Base-by-base conservation (phyloP, 2,113 vertebrate genomes). In the Baryphthengus martii region DNA sequence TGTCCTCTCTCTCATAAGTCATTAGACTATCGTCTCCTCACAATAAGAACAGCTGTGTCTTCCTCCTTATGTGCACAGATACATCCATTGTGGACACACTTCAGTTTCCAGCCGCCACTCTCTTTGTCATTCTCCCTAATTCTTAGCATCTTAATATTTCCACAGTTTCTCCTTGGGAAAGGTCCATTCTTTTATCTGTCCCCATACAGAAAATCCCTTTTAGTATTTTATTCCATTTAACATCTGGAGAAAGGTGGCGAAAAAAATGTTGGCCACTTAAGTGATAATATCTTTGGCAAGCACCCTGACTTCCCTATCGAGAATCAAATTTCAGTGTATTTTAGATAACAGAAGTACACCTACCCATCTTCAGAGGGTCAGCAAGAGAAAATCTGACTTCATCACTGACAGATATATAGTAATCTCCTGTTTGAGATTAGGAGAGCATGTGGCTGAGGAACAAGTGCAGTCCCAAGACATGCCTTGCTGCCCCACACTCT, bases 1-100 rank as follows among this genome's bases (percentile, higher is more conserved):
- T 80, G 21, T 17, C 18, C 58, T 49, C 28, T 58, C 26, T 77
- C 29, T 80, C 42, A 17, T 13, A 17, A 0, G 0, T 19, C 17
- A 13, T 16, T 17, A 63, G 45, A 44, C 13, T n/a, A 12, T 33
- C 68, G 24, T 24, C 29, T 42, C 26, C 52, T 33, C 3, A 1
- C 33, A 62, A 29, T 28, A 29, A 33, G 23, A 61, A 56, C 6
- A 14, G 9, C 44, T 77, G 25, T 21, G 18, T 10, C 13, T 28
- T 74, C 10, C 3, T 73, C 28, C 45, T 37, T 8, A 4, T 24
- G 23, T 24, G 65, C 37, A 56, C 18, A 14, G 6, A 11, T 11
- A 13, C 0, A 23, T 19, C 58, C 16, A 13, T 5, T 45, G 26
- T 33, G 44, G 75, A n/a, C 39, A 52, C 7, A 26, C 11, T 37